Evolutionary conservation across 64 coral and sea anemone genomes (phyloP).

Genomic region (Hydrozoanthus tunicans): DNA sequence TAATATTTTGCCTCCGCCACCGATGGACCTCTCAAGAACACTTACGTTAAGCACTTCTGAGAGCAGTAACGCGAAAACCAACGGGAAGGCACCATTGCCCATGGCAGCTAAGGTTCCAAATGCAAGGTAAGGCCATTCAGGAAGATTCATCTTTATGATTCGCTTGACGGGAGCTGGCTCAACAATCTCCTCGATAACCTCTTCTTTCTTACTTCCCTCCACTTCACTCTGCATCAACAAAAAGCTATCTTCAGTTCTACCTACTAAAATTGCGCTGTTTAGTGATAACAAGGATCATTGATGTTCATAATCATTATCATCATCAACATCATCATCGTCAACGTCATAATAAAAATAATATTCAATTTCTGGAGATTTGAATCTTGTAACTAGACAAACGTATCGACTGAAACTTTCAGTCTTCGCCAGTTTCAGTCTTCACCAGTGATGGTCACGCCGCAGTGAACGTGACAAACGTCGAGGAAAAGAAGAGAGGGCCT

Average conservation of each 20-base stretch:
- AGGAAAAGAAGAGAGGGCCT: too few relatives aligned
- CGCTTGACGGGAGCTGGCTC: conserved; percentile 77
- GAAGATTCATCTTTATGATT: conserved; percentile 76
- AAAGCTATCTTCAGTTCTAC: neutral
- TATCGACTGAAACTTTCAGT: too few relatives aligned
- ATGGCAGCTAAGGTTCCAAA: conserved; percentile 62
- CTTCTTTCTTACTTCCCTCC: conserved; percentile 69
- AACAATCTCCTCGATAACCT: conserved; percentile 84
- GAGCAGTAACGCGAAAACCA: conserved; percentile 89
- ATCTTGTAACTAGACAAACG: too few relatives aligned
- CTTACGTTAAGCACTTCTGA: conserved; percentile 89
- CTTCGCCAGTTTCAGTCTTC: too few relatives aligned
- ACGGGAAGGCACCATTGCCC: conserved; percentile 80
- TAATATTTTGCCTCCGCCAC: neutral
- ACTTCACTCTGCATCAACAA: conserved; percentile 26
- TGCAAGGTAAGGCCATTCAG: conserved; percentile 77
- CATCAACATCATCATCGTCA: too few relatives aligned
- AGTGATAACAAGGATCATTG: neutral
- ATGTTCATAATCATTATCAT: too few relatives aligned
- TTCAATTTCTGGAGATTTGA: too few relatives aligned
- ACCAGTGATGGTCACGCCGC: too few relatives aligned
- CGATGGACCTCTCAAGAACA: neutral
- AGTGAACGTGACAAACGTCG: too few relatives aligned
- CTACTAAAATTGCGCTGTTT: neutral
- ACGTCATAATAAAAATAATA: too few relatives aligned